Conservation (phyloP, 1,140 invertebrate genomes). For the Cataglyphis hispanica region DNA sequence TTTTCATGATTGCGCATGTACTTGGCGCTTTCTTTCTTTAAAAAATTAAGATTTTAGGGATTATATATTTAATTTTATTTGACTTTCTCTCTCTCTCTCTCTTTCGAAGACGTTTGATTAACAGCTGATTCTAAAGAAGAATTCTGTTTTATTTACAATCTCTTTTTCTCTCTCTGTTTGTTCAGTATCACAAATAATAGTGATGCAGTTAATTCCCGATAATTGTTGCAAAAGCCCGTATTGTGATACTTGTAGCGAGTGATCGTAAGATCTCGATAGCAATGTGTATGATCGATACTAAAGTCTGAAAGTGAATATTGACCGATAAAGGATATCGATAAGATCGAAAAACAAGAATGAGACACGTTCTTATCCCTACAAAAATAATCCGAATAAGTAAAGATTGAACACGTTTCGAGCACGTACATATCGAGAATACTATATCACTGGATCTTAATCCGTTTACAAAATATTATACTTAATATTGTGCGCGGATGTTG, state of each 20-base stretch:
- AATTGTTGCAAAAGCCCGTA: not conserved
- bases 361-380: not conserved
- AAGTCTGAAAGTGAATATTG: constrained; percentile 1
- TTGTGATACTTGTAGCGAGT: not conserved
- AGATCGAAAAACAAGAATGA: not conserved
- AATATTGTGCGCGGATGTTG: not conserved
- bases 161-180: not conserved
- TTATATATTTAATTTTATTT: not conserved
- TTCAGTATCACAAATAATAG: constrained; percentile 7
- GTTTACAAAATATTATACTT: constrained; percentile 39
- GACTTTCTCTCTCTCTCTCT: not conserved
- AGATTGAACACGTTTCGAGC: not conserved
- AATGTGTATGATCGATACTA: not conserved
- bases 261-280: not conserved
- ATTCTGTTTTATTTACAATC: not conserved
- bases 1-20: too few relatives aligned
- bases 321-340: constrained; percentile 19
- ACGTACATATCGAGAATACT: not conserved
- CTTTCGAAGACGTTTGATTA: too few relatives aligned
- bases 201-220: not conserved
- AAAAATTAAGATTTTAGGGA: too few relatives aligned
- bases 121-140: not conserved
- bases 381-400: constrained; percentile 23
- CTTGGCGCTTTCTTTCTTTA: too few relatives aligned
- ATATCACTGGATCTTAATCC: not conserved